Evolutionary conservation across 2,888 invertebrate genomes (phyloP).

Genomic region (Crocallis elinguaria): DNA sequence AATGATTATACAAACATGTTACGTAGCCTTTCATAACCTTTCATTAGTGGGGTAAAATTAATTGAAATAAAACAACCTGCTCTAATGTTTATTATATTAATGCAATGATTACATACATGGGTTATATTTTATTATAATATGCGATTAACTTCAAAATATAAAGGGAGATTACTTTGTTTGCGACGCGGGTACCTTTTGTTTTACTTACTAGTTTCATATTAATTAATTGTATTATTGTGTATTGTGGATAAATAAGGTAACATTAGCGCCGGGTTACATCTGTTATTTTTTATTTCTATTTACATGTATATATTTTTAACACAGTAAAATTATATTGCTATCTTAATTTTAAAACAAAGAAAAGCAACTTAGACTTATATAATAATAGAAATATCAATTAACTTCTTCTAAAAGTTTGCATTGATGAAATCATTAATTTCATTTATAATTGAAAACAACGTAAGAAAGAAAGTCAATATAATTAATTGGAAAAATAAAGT

Average conservation of each 20-base stretch:
- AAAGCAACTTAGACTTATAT: not conserved
- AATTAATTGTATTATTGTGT: slow-evolving; percentile 33
- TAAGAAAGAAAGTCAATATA: slow-evolving; percentile 10
- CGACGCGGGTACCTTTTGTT: slow-evolving; percentile 71
- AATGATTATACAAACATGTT: too few relatives aligned
- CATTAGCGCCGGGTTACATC: slow-evolving; percentile 77
- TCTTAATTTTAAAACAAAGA: slow-evolving; percentile 9
- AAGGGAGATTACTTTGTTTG: slow-evolving; percentile 27
- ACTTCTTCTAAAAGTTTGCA: not conserved
- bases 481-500: slow-evolving; percentile 45
- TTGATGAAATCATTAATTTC: not conserved
- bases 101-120: slow-evolving; percentile 48
- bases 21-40: too few relatives aligned
- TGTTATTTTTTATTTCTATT: slow-evolving; percentile 41
- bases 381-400: not conserved
- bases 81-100: slow-evolving; percentile 54
- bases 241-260: slow-evolving; percentile 71
- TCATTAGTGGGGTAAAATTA: not conserved
- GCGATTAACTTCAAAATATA: slow-evolving; percentile 10
- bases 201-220: slow-evolving; percentile 40
- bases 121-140: slow-evolving; percentile 36
- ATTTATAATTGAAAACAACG: not conserved
- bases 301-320: slow-evolving; percentile 35
- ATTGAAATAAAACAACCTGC: slow-evolving; percentile 36
- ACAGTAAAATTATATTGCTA: not conserved